Evolutionary conservation across 2,797 vertebrate genomes (phyloP), one percentile per base, ranked within the genome.

Genomic region (Philypnodon macrostomus): DNA sequence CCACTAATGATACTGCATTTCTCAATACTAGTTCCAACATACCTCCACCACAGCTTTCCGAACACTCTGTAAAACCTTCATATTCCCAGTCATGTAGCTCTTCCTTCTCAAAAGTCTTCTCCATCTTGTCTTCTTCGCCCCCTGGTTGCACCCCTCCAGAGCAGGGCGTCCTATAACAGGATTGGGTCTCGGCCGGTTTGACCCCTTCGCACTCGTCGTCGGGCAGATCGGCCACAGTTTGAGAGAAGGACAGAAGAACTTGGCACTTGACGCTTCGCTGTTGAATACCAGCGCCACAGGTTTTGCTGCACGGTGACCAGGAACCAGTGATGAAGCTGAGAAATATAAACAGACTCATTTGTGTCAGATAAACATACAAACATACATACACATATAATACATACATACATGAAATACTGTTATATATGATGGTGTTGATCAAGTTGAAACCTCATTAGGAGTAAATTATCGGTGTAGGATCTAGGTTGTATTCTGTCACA

Each of bases 21-120:
- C 2, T 11, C 9, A 9, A 32, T 17, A 16, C 35, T 37, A 5
- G 7, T 15, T 15, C 13, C 35, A 11, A 47, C 84, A 64, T 86
- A 98, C 96, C 96, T 92, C 95, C 93, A 45, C 91, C 95, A 58
- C 96, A 98, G 3, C 92, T 92, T 72, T 93, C 88, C 0, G 96
- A 97, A 70, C 96, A 98, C 69, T 94, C 91, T 0, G 94, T 95
- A 81, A 96, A 96, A 2, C 94, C 95, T 37, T 94, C 90, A 0
- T 97, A 96, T 53, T 98, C 94, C 96, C 96, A 98, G 75, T 97
- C 95, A 29, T 94, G 91, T 5, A 95, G 89, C 65, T 95, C 92
- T 32, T 95, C 91, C 19, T 82, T 83, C 33, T 78, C 59, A 1
- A 55, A 64, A 12, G 27, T 49, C 9, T 76, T 54, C 11, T 58